Base-by-base conservation (phyloP, 2,797 vertebrate genomes). In the Pseudomugil gertrudae region DNA sequence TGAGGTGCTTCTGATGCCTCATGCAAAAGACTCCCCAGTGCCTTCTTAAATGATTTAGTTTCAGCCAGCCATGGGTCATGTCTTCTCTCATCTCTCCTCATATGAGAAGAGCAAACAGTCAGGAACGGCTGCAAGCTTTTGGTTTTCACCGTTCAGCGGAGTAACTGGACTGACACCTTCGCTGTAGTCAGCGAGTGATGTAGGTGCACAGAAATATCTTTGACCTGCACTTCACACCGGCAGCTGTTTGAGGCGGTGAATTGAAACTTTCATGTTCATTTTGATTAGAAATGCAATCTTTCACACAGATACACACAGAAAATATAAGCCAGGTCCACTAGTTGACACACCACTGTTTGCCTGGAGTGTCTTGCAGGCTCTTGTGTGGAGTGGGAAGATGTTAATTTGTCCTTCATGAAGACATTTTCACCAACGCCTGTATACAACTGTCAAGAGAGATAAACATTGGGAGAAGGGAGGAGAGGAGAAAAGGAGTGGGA, bases 341-440 rank as follows among this genome's bases (percentile, higher is more conserved):
- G n/a, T 65, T 57, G 55, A 26, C 26, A 8, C 67, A 61, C 55
- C 54, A 26, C 69, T 66, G 70, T 80, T 58, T 60, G 79, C 65
- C 58, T 38, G 51, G 68, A 38, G 63, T 72, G 9, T 84, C 79
- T 72, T 51, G 70, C 21, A 17, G 71, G 64, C 84, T 84, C 79
- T 84, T 67, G 79, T 87, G 74, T 89, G 66, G 78, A 86, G 84
- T 84, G 76, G 85, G 81, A 90, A 90, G 90, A 87, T 90, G 84
- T 67, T 83, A 78, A 88, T 89, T 71, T 84, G 74, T 78, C 82
- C 75, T 80, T 71, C 76, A 70, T 83, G 70, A 21, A 76, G 80
- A 65, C 66, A 21, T 74, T 87, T 65, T 79, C 79, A 63, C 72
- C 78, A 66, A 76, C 23, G 77, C 76, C 78, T 71, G 73, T 65